These are phyloP conservation scores for Liopterus haemorrhoidalis DNA, from an alignment of 2,888 invertebrate genomes.

Conservation along the genomic window DNA sequence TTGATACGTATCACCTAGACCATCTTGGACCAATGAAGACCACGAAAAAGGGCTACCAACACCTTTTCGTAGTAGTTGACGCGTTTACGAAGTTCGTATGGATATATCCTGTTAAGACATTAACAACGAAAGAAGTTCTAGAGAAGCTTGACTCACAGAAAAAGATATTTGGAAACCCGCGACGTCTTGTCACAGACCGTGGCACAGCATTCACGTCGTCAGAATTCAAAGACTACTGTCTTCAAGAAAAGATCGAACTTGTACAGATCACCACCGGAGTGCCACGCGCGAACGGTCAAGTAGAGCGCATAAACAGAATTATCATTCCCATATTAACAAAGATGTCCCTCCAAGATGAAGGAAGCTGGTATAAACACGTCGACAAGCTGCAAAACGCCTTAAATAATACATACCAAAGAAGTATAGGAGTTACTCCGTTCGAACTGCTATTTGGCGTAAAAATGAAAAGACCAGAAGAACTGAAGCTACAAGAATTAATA, in stretches of 20 bases:
- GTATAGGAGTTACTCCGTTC: constrained; percentile 18
- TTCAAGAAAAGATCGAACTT: constrained; percentile 17
- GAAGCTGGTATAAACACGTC: constrained; percentile 21
- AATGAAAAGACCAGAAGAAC: constrained; percentile 20
- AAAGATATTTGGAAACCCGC: constrained; percentile 18
- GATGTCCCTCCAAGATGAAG: constrained; percentile 13
- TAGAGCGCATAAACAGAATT: constrained; percentile 22
- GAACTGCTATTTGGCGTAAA: constrained; percentile 22
- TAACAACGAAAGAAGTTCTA: constrained; percentile 16
- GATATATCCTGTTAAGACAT: constrained; percentile 22
- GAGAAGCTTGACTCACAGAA: constrained; percentile 14
- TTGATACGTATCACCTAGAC: constrained; percentile 21
- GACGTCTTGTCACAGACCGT: constrained; percentile 16
- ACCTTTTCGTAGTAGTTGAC: constrained; percentile 21
- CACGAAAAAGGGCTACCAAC: constrained; percentile 18
- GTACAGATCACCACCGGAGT: constrained; percentile 19
- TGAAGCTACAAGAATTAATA: constrained; percentile 14
- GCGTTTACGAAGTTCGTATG: constrained; percentile 23
- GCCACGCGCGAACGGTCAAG: constrained; percentile 24
- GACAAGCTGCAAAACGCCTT: constrained; percentile 11
- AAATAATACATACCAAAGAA: constrained; percentile 20
- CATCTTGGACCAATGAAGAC: constrained; percentile 21
- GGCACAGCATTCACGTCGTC: constrained; percentile 18
- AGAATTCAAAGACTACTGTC: constrained; percentile 16
- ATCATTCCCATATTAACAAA: constrained; percentile 26